These are phyloP conservation scores for Omphaloscelis lunosa DNA, from an alignment of 2,888 invertebrate genomes.

Conservation along the genomic window DNA sequence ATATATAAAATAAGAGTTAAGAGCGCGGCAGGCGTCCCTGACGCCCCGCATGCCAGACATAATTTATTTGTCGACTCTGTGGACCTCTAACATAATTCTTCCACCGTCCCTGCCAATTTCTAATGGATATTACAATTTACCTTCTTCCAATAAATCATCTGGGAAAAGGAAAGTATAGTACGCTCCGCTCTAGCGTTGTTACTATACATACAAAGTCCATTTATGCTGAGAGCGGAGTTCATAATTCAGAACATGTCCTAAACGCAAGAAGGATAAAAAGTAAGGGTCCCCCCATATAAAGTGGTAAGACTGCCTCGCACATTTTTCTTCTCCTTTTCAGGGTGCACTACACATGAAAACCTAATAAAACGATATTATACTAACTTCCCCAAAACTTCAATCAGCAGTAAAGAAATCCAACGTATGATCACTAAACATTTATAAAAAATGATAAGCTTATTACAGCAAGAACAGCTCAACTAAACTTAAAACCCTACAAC, in stretches of 20 bases:
- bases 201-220: conserved; percentile 38
- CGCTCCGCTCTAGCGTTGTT: conserved; percentile 23
- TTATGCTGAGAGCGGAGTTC: conserved; percentile 25
- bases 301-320: neutral
- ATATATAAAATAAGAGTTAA: conserved; percentile 82
- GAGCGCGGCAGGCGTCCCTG: conserved; percentile 70
- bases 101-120: conserved; percentile 71
- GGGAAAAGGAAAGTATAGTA: conserved; percentile 36
- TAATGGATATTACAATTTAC: conserved; percentile 70
- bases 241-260: conserved; percentile 48
- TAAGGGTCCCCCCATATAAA: conserved; percentile 35
- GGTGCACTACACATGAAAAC: neutral
- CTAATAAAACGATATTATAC: neutral
- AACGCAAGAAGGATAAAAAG: conserved; percentile 28
- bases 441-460: neutral
- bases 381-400: neutral
- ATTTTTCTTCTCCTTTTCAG: conserved; percentile 6
- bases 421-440: neutral
- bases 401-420: neutral
- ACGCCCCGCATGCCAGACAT: conserved; percentile 70
- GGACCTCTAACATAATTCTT: conserved; percentile 72
- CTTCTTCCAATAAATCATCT: conserved; percentile 60
- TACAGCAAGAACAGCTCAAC: neutral
- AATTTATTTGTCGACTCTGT: conserved; percentile 76
- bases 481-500: neutral